These are phyloP conservation scores for Origma solitaria DNA, from an alignment of 2,113 vertebrate species.

Conservation along the genomic window DNA sequence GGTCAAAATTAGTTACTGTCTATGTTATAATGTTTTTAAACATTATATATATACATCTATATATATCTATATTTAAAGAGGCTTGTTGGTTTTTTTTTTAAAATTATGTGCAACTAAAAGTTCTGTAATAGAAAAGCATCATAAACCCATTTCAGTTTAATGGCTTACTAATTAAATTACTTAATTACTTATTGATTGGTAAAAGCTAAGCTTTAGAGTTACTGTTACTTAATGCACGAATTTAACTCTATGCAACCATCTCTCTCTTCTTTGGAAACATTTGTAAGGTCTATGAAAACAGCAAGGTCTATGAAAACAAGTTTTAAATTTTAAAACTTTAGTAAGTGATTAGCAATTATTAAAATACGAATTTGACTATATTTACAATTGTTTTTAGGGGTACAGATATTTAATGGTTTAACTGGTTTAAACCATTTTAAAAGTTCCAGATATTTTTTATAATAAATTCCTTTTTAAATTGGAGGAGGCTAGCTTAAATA, in stretches of 20 bases:
- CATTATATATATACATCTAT: neutral
- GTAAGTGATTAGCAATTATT: neutral
- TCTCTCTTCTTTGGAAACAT: neutral
- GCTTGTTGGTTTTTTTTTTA: neutral
- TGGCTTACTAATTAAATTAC: conserved; percentile 44
- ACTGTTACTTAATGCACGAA: neutral
- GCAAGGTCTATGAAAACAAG: neutral
- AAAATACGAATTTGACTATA: neutral
- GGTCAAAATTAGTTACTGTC: neutral
- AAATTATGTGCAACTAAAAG: neutral
- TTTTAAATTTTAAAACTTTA: neutral
- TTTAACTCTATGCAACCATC: neutral
- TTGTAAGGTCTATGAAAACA: neutral
- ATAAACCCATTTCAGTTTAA: conserved; percentile 28
- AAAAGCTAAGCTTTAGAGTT: conserved; percentile 24
- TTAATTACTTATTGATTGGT: conserved; percentile 55
- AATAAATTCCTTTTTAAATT: neutral
- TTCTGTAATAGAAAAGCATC: conserved; percentile 16
- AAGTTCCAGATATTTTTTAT: neutral
- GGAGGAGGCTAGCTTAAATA: conserved; percentile 12
- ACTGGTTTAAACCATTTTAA: neutral
- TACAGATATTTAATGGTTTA: neutral
- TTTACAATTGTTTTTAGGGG: neutral
- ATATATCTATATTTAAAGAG: neutral
- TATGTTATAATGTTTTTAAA: neutral